A percentile compares a stretch with the other conserved stretches of the same genome.
phyloP scores from a whole-genome alignment of 2,113 vertebrate genomes.

The Oostethus manadensis region DNA sequence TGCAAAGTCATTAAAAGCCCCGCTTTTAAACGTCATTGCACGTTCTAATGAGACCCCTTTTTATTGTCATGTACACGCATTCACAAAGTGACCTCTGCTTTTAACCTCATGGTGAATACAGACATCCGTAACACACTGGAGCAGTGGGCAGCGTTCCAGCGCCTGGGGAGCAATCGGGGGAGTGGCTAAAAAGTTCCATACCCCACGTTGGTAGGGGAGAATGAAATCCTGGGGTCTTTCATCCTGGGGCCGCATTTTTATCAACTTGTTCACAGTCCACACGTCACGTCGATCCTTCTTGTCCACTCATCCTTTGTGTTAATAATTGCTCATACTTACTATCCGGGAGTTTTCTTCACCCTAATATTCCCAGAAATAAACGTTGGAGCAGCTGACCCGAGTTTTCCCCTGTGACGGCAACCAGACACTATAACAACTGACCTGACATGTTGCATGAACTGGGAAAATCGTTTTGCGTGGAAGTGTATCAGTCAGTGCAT shows the following conservation, averaged over 20 bases:
- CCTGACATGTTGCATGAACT: slow-evolving; percentile 8
- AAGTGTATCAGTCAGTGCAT: slow-evolving; percentile 3
- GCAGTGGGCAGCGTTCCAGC: slow-evolving; percentile 4
- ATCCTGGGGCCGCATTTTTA: too few relatives aligned
- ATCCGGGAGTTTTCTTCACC: slow-evolving; percentile 1
- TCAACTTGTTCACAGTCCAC: neutral
- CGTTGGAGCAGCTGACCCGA: slow-evolving; percentile 6
- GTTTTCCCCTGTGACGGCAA: slow-evolving; percentile 17
- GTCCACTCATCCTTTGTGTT: neutral
- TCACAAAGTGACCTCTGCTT: neutral
- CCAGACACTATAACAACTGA: slow-evolving; percentile 18
- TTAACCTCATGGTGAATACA: neutral
- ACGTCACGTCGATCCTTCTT: neutral
- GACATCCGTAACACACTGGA: neutral
- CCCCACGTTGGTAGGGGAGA: too few relatives aligned
- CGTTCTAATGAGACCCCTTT: neutral
- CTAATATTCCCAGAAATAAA: slow-evolving; percentile 7
- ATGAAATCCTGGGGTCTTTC: too few relatives aligned
- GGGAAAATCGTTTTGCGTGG: slow-evolving; percentile 6
- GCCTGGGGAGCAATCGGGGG: neutral
- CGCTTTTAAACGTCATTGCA: slow-evolving; percentile 1
- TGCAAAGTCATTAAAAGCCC: neutral
- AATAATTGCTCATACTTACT: neutral
- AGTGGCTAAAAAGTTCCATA: too few relatives aligned
- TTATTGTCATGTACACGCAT: neutral